Evolutionary conservation across 2,888 invertebrate genomes (phyloP).

Genomic region (Ormyrus labotus): DNA sequence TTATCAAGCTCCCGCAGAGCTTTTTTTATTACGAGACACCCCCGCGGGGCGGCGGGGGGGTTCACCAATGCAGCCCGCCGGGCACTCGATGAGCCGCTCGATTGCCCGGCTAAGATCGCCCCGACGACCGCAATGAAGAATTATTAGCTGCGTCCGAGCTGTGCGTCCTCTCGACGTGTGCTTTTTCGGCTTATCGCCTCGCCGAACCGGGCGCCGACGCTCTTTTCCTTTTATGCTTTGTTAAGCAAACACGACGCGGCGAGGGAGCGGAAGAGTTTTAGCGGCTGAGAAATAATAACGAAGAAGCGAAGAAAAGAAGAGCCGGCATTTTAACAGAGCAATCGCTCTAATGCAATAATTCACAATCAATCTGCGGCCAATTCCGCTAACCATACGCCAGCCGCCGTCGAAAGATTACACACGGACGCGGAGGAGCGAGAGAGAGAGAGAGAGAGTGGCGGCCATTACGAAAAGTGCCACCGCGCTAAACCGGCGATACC

Average conservation of each 20-base stretch:
- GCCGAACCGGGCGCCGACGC: too few relatives aligned
- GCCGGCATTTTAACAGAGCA: too few relatives aligned
- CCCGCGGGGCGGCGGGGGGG: slow-evolving; percentile 1
- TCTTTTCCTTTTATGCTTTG: too few relatives aligned
- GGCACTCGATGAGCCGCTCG: slow-evolving; percentile 9
- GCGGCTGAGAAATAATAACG: too few relatives aligned
- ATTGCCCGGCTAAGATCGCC: slow-evolving; percentile 1
- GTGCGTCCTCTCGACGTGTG: background rate
- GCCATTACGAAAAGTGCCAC: slow-evolving; percentile 26
- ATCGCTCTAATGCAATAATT: too few relatives aligned
- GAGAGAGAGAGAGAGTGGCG: background rate
- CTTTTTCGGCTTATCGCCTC: background rate
- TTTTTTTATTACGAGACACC: slow-evolving; percentile 67
- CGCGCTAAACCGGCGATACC: slow-evolving; percentile 7
- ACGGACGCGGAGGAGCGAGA: background rate
- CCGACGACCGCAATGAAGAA: background rate
- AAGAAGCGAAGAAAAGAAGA: too few relatives aligned
- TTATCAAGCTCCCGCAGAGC: slow-evolving; percentile 73
- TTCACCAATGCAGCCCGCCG: background rate
- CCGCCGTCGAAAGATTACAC: background rate
- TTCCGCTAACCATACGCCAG: slow-evolving; percentile 1
- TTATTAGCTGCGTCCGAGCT: slow-evolving; percentile 1
- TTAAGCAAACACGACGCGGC: too few relatives aligned
- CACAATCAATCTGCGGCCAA: background rate
- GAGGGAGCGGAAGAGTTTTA: too few relatives aligned